Percentiles rank a stretch among this genome's conserved stretches.
Evolutionary conservation across 2,888 invertebrate genomes (phyloP).

Genomic region (Calephelis perditalis): DNA sequence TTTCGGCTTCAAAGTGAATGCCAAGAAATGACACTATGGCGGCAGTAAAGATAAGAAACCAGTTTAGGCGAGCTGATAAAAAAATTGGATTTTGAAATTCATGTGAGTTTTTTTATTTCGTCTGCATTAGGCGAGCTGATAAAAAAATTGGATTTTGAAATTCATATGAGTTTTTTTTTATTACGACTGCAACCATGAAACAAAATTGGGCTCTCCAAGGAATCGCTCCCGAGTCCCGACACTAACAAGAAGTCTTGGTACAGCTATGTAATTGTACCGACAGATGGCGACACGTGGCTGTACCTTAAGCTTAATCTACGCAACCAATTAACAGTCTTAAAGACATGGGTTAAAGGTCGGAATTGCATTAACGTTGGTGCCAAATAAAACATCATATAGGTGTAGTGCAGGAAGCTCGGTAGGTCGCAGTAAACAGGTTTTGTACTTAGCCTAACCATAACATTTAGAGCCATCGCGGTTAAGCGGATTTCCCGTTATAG

Average conservation of each 20-base stretch:
- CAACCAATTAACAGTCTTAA: slow-evolving; percentile 23
- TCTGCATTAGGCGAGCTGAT: too few species aligned
- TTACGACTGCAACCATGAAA: not conserved
- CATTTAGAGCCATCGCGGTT: slow-evolving; percentile 33
- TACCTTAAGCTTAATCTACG: not conserved
- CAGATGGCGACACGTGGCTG: slow-evolving; percentile 13
- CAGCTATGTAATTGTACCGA: slow-evolving; percentile 32
- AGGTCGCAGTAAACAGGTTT: slow-evolving; percentile 44
- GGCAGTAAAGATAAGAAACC: too few species aligned
- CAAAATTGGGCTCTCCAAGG: slow-evolving; percentile 2
- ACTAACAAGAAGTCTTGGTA: slow-evolving; percentile 20
- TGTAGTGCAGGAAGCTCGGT: slow-evolving; percentile 36
- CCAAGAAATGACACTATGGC: too few species aligned
- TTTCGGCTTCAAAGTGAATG: too few species aligned
- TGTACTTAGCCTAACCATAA: slow-evolving; percentile 40
- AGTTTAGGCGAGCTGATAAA: too few species aligned
- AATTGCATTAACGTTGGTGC: slow-evolving; percentile 21
- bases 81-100: too few species aligned
- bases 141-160: too few species aligned
- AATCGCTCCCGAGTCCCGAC: not conserved
- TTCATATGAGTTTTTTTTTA: too few species aligned
- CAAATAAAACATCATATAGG: slow-evolving; percentile 24
- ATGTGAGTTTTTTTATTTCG: too few species aligned
- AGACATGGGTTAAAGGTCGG: slow-evolving; percentile 7
- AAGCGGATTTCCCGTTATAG: slow-evolving; percentile 16